phyloP scores from a whole-genome alignment of 2,797 vertebrate species.

The Acrossocheilus wenchowensis region DNA sequence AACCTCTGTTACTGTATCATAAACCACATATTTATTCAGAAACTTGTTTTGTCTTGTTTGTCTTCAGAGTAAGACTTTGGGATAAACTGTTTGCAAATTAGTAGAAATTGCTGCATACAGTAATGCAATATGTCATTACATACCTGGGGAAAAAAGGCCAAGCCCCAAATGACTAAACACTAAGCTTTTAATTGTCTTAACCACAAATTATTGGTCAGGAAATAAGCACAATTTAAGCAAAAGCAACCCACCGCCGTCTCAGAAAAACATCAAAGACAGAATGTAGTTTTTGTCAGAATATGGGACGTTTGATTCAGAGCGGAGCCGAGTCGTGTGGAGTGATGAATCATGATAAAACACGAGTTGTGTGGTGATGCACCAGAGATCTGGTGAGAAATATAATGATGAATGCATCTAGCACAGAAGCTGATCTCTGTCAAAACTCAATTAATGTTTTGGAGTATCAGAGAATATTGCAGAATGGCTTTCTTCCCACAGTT shows the following conservation, averaged over 20 bases:
- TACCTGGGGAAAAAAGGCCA: neutral
- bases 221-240: neutral
- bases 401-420: neutral
- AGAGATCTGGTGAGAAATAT: neutral
- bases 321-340: neutral
- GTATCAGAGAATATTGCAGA: neutral
- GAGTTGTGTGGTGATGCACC: neutral
- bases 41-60: neutral
- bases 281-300: neutral
- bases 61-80: neutral
- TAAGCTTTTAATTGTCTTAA: neutral
- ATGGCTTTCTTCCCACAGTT: neutral
- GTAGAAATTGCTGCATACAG: neutral
- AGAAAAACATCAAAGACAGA: neutral
- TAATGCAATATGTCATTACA: neutral
- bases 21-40: slow-evolving; percentile 1
- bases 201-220: neutral
- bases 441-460: neutral
- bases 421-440: neutral
- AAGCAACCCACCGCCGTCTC: neutral
- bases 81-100: neutral
- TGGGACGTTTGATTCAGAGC: neutral
- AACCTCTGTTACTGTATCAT: neutral
- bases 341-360: neutral
- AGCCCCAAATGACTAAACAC: neutral